These are phyloP conservation scores for Carassius auratus DNA, from an alignment of 2,113 vertebrate genomes.

Conservation along the genomic window DNA sequence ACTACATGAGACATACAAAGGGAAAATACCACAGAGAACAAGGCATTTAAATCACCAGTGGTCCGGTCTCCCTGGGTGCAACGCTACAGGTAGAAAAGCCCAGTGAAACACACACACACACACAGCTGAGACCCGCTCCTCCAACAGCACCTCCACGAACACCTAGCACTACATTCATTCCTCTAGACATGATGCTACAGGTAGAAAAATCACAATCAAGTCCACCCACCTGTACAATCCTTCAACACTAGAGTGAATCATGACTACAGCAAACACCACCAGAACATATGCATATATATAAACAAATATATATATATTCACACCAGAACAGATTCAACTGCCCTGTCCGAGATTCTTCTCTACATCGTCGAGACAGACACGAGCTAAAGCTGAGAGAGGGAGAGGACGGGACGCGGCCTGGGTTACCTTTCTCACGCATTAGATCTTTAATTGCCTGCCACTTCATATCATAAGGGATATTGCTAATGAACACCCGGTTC, in stretches of 20 bases:
- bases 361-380: neutral
- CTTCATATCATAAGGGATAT: slow-evolving; percentile 99
- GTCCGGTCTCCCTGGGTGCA: slow-evolving; percentile 79
- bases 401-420: slow-evolving; percentile 52
- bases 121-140: slow-evolving; percentile 72
- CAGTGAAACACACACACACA: slow-evolving; percentile 86
- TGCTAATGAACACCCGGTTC: slow-evolving; percentile 98
- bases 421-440: slow-evolving; percentile 99
- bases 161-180: neutral
- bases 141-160: slow-evolving; percentile 74
- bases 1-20: slow-evolving; percentile 99
- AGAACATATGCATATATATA: too few relatives aligned
- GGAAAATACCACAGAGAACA: slow-evolving; percentile 99
- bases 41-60: slow-evolving; percentile 97
- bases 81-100: slow-evolving; percentile 88
- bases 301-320: neutral
- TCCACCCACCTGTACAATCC: neutral
- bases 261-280: neutral
- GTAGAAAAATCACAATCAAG: neutral
- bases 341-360: neutral
- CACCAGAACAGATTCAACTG: neutral
- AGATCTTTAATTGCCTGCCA: slow-evolving; percentile 99
- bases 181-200: slow-evolving; percentile 67
- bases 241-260: neutral
- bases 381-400: slow-evolving; percentile 25